Percentiles rank a stretch among this genome's conserved stretches.
These are phyloP conservation scores for Phymanthus crucifer DNA, from an alignment of 92 coral and sea anemone genomes.

Conservation along the genomic window DNA sequence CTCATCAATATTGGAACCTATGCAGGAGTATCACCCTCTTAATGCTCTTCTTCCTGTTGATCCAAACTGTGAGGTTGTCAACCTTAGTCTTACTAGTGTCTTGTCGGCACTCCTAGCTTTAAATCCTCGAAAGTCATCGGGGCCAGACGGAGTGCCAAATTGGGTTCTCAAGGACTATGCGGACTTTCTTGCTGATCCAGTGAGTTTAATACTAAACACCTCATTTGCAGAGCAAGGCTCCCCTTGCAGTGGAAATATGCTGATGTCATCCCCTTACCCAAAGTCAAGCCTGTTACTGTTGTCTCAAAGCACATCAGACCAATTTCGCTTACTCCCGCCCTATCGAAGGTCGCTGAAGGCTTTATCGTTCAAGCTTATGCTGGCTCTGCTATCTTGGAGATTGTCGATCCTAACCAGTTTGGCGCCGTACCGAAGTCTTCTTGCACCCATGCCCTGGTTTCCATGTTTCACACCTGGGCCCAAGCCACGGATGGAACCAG, in stretches of 20 bases:
- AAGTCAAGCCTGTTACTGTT: slow-evolving; percentile 18
- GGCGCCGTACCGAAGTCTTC: slow-evolving; percentile 15
- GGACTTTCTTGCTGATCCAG: slow-evolving; percentile 24
- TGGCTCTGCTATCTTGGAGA: slow-evolving; percentile 11
- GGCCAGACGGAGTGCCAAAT: slow-evolving; percentile 44
- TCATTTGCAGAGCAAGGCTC: slow-evolving; percentile 36
- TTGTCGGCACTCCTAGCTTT: slow-evolving; percentile 11
- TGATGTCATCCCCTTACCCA: slow-evolving; percentile 26
- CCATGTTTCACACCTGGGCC: slow-evolving; percentile 28
- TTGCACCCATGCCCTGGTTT: slow-evolving; percentile 9
- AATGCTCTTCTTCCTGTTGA: slow-evolving; percentile 8
- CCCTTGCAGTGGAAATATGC: slow-evolving; percentile 39
- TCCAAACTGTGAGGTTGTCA: not conserved
- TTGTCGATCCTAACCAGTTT: no score
- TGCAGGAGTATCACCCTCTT: slow-evolving; percentile 33
- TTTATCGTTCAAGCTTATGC: slow-evolving; percentile 12
- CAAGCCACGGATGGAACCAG: slow-evolving; percentile 25
- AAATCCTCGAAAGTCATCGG: slow-evolving; percentile 38
- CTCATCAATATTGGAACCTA: slow-evolving; percentile 39
- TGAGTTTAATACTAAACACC: slow-evolving; percentile 19
- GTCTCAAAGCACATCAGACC: slow-evolving; percentile 31
- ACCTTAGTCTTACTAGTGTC: slow-evolving; percentile 13
- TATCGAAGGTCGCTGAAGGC: slow-evolving; percentile 16
- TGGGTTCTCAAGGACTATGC: slow-evolving; percentile 33
- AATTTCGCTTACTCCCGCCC: slow-evolving; percentile 26